These are phyloP conservation scores for Troilus luridus DNA, from an alignment of 2,888 invertebrate species.

Conservation along the genomic window DNA sequence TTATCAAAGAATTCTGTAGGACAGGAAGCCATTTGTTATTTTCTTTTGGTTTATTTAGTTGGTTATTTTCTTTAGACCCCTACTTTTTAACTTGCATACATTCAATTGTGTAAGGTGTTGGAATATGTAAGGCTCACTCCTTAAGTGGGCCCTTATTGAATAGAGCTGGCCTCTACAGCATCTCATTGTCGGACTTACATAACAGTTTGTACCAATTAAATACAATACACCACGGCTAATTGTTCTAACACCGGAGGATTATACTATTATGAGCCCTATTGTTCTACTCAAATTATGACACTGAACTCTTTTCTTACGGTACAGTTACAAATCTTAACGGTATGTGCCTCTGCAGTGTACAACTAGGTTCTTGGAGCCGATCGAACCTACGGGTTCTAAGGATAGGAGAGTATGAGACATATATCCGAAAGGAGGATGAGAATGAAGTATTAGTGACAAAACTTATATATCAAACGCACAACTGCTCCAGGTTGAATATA, in stretches of 20 bases:
- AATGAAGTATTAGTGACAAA: too few relatives aligned
- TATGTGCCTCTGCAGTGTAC: constrained; percentile 9
- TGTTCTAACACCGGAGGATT: constrained; percentile 51
- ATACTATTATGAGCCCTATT: constrained; percentile 51
- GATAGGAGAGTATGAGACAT: too few relatives aligned
- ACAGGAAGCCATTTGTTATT: too few relatives aligned
- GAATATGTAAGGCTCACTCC: neutral
- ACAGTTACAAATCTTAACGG: constrained; percentile 58
- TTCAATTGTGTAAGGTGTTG: neutral
- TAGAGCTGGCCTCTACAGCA: neutral
- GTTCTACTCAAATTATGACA: constrained; percentile 55
- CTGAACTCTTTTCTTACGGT: constrained; percentile 50
- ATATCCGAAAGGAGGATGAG: too few relatives aligned
- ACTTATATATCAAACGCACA: too few relatives aligned
- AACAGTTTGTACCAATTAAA: constrained; percentile 57
- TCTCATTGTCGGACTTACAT: constrained; percentile 47
- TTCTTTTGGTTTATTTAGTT: too few relatives aligned
- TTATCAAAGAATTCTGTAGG: too few relatives aligned
- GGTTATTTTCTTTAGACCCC: too few relatives aligned
- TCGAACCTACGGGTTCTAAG: neutral
- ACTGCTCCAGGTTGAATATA: too few relatives aligned
- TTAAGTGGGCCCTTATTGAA: neutral
- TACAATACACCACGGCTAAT: constrained; percentile 55
- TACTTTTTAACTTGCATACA: too few relatives aligned
- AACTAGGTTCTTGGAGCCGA: constrained; percentile 6